These are phyloP conservation scores for Oophaga sylvatica DNA, from an alignment of 2,797 vertebrate genomes.

Conservation along the genomic window DNA sequence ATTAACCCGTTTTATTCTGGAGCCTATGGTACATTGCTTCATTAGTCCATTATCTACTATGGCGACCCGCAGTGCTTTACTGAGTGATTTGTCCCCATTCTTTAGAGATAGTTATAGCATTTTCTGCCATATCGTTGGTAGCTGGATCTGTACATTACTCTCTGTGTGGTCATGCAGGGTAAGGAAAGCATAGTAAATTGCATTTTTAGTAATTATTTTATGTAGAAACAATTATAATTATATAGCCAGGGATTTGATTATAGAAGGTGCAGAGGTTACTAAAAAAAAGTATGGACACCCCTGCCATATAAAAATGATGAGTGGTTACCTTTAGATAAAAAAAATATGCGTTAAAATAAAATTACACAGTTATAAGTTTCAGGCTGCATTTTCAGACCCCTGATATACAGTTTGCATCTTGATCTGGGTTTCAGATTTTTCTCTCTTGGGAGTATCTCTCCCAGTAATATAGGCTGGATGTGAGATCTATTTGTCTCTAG, in stretches of 20 bases:
- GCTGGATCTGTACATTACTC: background rate
- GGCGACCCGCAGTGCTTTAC: slow-evolving; percentile 27
- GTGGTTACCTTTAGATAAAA: too few relatives aligned
- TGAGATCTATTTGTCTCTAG: too few relatives aligned
- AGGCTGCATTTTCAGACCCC: too few relatives aligned
- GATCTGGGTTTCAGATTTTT: too few relatives aligned
- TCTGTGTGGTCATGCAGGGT: background rate
- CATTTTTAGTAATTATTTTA: background rate
- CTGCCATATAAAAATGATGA: too few relatives aligned
- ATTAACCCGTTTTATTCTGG: slow-evolving; percentile 39
- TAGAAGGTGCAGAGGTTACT: background rate
- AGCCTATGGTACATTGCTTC: slow-evolving; percentile 17
- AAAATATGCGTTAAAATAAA: too few relatives aligned
- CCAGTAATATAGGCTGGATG: too few relatives aligned
- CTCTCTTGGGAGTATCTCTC: too few relatives aligned
- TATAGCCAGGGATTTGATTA: background rate
- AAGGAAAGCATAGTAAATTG: background rate
- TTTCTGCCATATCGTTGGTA: background rate
- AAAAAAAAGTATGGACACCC: too few relatives aligned
- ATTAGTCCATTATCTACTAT: slow-evolving; percentile 35
- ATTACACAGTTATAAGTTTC: too few relatives aligned
- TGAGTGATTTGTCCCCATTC: background rate
- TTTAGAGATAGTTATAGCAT: slow-evolving; percentile 9
- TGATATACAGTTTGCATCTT: too few relatives aligned
- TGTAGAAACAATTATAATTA: background rate